Evolutionary conservation across 1,140 invertebrate genomes (phyloP).

Genomic region (Parasteatoda tepidariorum): DNA sequence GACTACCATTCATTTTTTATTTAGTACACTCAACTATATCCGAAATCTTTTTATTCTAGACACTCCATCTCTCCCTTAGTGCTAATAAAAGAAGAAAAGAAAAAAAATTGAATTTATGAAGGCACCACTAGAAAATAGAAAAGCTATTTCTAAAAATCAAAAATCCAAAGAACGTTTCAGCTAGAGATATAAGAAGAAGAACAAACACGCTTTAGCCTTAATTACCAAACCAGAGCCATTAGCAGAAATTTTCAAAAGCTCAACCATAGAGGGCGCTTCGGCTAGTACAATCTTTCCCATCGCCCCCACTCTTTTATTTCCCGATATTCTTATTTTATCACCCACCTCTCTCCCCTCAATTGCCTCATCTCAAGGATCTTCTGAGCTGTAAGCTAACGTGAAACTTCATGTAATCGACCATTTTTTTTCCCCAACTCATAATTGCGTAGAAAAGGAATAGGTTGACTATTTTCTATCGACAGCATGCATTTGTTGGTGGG

Average conservation of each 20-base stretch:
- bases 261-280: not conserved
- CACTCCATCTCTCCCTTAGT: not conserved
- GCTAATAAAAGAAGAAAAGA: not conserved
- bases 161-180: not conserved
- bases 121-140: not conserved
- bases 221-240: slow-evolving; percentile 18
- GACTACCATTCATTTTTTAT: not conserved
- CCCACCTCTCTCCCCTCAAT: no score
- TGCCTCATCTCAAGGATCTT: not conserved
- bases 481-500: not conserved
- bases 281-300: not conserved
- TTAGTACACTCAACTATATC: not conserved
- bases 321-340: not conserved
- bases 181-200: not conserved
- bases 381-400: not conserved
- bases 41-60: slow-evolving; percentile 35
- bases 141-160: not conserved
- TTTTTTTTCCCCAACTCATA: not conserved
- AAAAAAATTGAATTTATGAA: not conserved
- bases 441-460: not conserved
- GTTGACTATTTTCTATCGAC: slow-evolving; percentile 1
- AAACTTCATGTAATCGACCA: not conserved
- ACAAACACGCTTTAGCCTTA: slow-evolving; percentile 19
- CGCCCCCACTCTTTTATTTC: not conserved
- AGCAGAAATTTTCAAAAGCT: slow-evolving; percentile 17